Evolutionary conservation across 2,888 invertebrate species (phyloP).

Genomic region (Steinernema scapterisci): DNA sequence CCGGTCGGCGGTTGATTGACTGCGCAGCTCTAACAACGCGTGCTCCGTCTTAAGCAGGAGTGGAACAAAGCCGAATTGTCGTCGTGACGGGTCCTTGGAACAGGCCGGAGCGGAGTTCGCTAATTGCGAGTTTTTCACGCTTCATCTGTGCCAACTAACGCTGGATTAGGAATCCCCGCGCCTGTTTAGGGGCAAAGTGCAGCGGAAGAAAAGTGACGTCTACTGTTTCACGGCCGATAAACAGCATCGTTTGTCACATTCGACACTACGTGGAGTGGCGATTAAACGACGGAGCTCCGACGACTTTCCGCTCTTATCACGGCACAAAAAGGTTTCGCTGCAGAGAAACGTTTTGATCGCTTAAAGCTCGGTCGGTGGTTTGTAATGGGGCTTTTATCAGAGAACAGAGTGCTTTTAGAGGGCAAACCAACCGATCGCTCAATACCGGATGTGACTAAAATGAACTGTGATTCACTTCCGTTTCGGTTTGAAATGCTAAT

Average conservation of each 20-base stretch:
- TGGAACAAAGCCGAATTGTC: slow-evolving; percentile 8
- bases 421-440: too few relatives aligned
- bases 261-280: not conserved
- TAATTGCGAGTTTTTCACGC: not conserved
- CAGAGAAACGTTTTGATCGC: too few relatives aligned
- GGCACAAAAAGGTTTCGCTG: not conserved
- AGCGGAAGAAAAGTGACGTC: not conserved
- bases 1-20: slow-evolving; percentile 6
- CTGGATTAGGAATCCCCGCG: not conserved
- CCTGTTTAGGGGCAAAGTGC: not conserved
- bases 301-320: not conserved
- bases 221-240: not conserved
- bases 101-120: not conserved
- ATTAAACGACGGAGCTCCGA: not conserved
- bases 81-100: not conserved
- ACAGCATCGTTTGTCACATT: not conserved
- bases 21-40: not conserved
- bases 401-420: too few relatives aligned
- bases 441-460: too few relatives aligned
- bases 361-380: too few relatives aligned
- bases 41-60: not conserved
- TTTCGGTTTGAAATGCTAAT: too few relatives aligned
- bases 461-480: too few relatives aligned
- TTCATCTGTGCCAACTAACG: not conserved
- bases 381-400: too few relatives aligned